A percentile compares a stretch with the other conserved stretches of the same genome.
Conservation (phyloP, 2,888 invertebrate genomes). For the Eurytoma californica region DNA sequence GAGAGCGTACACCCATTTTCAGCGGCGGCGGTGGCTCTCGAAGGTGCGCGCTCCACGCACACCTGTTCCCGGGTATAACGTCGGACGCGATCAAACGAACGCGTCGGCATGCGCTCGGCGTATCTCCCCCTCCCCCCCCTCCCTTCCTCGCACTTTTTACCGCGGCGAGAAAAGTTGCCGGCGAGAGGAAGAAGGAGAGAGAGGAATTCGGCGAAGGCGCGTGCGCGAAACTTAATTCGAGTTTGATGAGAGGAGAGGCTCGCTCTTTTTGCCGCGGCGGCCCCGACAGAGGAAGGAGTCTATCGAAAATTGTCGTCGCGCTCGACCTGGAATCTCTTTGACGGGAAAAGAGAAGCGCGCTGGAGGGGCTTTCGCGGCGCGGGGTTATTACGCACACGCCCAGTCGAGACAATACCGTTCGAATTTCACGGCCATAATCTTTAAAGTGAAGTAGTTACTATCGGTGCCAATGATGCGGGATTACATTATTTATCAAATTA, state of each 20-base stretch:
- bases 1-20: slow-evolving; percentile 1
- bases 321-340: not conserved
- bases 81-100: slow-evolving; percentile 45
- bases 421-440: too few species aligned
- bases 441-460: too few species aligned
- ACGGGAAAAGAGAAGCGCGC: not conserved
- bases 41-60: slow-evolving; percentile 12
- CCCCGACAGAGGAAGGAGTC: slow-evolving; percentile 20
- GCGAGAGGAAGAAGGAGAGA: not conserved
- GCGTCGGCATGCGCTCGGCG: slow-evolving; percentile 19
- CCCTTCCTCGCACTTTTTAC: not conserved
- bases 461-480: too few species aligned
- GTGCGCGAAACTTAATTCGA: slow-evolving; percentile 45
- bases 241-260: slow-evolving; percentile 41
- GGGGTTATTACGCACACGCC: not conserved
- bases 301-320: slow-evolving; percentile 44
- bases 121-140: not conserved
- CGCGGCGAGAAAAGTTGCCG: slow-evolving; percentile 32
- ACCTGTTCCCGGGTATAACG: slow-evolving; percentile 24
- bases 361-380: not conserved
- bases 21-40: slow-evolving; percentile 35
- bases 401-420: not conserved
- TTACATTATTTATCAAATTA: too few species aligned
- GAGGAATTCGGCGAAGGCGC: slow-evolving; percentile 35
- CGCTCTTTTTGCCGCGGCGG: not conserved